These are phyloP conservation scores for Sander lucioperca DNA, from an alignment of 2,113 vertebrate species.

Conservation along the genomic window DNA sequence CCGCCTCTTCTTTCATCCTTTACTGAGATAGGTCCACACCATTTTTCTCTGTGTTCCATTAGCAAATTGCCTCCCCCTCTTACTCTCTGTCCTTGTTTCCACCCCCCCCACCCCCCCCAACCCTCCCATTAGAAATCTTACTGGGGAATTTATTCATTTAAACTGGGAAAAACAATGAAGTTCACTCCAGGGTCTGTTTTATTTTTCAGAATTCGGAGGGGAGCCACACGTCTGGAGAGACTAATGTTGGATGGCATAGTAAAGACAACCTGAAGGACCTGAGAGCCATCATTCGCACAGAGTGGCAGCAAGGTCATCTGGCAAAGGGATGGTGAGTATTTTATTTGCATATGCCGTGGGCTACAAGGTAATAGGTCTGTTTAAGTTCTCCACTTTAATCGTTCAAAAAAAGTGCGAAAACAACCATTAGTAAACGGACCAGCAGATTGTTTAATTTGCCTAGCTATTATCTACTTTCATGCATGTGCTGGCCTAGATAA, in stretches of 20 bases:
- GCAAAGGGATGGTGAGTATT: conserved; percentile 65
- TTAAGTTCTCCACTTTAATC: conserved; percentile 35
- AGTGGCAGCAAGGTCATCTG: conserved; percentile 62
- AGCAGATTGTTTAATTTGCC: conserved; percentile 30
- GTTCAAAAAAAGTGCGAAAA: conserved; percentile 31
- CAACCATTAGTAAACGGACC: conserved; percentile 52
- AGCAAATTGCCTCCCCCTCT: conserved; percentile 81
- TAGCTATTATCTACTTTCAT: conserved; percentile 33
- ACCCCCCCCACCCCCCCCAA: conserved; percentile 53
- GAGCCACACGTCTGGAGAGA: conserved; percentile 39
- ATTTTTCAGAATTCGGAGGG: conserved; percentile 59
- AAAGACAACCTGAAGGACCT: conserved; percentile 70
- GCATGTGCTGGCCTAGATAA: background rate
- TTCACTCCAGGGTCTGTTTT: conserved; percentile 57
- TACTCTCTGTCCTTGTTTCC: conserved; percentile 25
- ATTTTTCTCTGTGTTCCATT: conserved; percentile 79
- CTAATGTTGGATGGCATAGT: conserved; percentile 40
- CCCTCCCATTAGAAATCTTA: conserved; percentile 74
- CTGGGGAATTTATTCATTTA: conserved; percentile 73
- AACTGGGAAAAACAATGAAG: conserved; percentile 76
- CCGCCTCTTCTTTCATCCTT: conserved; percentile 29
- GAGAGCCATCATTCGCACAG: conserved; percentile 51
- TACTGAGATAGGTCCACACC: conserved; percentile 37
- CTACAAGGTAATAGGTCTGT: conserved; percentile 50
- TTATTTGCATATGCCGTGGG: conserved; percentile 66